Evolutionary conservation across 2,113 vertebrate species (phyloP), one percentile per base, ranked within the genome.

Genomic region (human (Homo sapiens)): DNA sequence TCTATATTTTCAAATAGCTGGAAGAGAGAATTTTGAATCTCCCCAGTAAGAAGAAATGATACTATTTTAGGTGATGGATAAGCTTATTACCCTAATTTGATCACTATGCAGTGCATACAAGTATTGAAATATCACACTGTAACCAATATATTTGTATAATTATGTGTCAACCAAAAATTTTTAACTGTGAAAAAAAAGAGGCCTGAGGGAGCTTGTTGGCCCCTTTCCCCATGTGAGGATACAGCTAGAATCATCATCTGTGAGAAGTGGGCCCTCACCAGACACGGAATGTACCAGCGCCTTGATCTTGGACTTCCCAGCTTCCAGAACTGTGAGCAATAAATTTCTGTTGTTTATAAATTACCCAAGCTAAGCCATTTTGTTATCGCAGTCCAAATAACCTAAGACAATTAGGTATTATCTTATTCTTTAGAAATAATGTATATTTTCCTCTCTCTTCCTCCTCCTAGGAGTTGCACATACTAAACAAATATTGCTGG

Each of bases 341-440:
- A 43, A 40, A 16, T 25, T 32, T 50, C 57, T 86, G 61, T 20
- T 59, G 32, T 50, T 82, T 59, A 73, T 43, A 80, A 85, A 59
- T 79, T 55, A 9, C 17, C 32, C 35, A 43, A 7, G 70, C 35
- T 59, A 85, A 35, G 48, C 9, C 18, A 59, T 70, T 61, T 66
- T 59, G 8, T 59, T 61, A 50, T 3, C 64, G 43, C 22, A 83
- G 43, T n/a, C 10, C 66, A 38, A 48, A 86, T 20, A 59, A 14
- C 40, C 59, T 79, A 70, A 86, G 78, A 64, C 78, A 61, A 91
- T 25, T 80, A 92, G 10, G 38, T 43, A 84, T 59, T 59, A 76
- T 35, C 48, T 76, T 97, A 91, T 85, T 93, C 78, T 76, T 17
- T 20, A 95, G 32, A 80, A 93, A 73, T 23, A 35, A 78, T 25